Evolutionary conservation across 2,797 vertebrate genomes (phyloP).

Genomic region (Scleropages formosus): DNA sequence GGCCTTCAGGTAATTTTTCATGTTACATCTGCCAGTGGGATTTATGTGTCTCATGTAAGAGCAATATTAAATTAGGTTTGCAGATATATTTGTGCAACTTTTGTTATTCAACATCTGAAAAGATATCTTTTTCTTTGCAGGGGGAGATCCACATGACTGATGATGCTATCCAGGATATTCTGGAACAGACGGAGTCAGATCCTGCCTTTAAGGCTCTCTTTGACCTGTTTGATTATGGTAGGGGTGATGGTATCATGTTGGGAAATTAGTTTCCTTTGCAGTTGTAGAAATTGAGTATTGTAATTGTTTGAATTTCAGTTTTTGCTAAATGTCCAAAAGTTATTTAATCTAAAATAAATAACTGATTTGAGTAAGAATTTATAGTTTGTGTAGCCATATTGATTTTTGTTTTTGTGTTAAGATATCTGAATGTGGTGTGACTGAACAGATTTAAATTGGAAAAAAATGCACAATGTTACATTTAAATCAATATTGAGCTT

Average conservation of each 20-base stretch:
- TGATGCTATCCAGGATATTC: conserved; percentile 93
- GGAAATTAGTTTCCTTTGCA: conserved; percentile 28
- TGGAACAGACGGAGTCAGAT: conserved; percentile 94
- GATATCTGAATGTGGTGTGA: neutral
- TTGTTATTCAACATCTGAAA: neutral
- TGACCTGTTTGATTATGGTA: conserved; percentile 94
- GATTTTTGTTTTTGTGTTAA: neutral
- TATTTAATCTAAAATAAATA: neutral
- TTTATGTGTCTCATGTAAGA: too few species aligned
- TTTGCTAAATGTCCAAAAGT: neutral
- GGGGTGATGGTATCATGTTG: conserved; percentile 31
- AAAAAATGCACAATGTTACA: neutral
- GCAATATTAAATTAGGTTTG: neutral
- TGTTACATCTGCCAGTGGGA: neutral
- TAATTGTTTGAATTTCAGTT: too few species aligned
- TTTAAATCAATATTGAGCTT: neutral
- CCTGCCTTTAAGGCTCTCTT: conserved; percentile 97
- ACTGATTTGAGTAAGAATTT: neutral
- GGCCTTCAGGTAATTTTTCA: conserved; percentile 81
- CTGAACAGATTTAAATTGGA: too few species aligned
- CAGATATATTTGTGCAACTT: neutral
- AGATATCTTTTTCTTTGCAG: conserved; percentile 58
- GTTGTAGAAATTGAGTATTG: neutral
- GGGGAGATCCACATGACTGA: conserved; percentile 98
- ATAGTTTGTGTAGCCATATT: neutral